phyloP scores from a whole-genome alignment of 2,888 invertebrate genomes.

The Xanthostigma xanthostigma region DNA sequence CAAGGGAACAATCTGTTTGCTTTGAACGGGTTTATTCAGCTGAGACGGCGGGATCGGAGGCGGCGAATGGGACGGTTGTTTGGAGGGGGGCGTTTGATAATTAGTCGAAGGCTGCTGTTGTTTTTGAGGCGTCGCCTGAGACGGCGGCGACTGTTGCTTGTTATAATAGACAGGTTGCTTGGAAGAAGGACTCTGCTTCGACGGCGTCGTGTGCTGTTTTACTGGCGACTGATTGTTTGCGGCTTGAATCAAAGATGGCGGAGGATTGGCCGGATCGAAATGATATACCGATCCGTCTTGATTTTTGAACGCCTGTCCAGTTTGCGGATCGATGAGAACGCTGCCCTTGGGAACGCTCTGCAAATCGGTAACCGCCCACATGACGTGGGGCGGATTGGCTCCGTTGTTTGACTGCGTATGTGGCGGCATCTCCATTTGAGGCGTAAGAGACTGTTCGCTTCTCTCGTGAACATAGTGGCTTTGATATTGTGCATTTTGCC shows the following conservation, averaged over 20 bases:
- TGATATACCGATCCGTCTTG: slow-evolving; percentile 63
- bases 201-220: background rate
- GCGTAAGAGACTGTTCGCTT: slow-evolving; percentile 23
- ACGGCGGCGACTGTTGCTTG: too few relatives aligned
- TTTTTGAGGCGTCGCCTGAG: too few relatives aligned
- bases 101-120: too few relatives aligned
- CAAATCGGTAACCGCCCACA: slow-evolving; percentile 82
- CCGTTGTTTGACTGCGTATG: background rate
- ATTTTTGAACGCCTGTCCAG: slow-evolving; percentile 60
- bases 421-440: slow-evolving; percentile 23
- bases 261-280: slow-evolving; percentile 58
- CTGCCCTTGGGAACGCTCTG: slow-evolving; percentile 76
- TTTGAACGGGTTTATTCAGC: background rate
- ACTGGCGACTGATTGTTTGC: background rate
- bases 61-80: background rate
- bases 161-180: too few relatives aligned
- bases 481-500: too few relatives aligned
- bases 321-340: slow-evolving; percentile 75
- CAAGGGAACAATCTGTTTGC: background rate
- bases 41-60: background rate
- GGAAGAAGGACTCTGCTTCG: background rate
- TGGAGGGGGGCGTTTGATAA: background rate
- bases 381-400: slow-evolving; percentile 30
- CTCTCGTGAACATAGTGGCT: background rate
- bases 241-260: slow-evolving; percentile 23